A percentile compares a stretch with the other conserved stretches of the same genome.
Conservation (phyloP, 2,113 vertebrate genomes). For the Zeus faber region DNA sequence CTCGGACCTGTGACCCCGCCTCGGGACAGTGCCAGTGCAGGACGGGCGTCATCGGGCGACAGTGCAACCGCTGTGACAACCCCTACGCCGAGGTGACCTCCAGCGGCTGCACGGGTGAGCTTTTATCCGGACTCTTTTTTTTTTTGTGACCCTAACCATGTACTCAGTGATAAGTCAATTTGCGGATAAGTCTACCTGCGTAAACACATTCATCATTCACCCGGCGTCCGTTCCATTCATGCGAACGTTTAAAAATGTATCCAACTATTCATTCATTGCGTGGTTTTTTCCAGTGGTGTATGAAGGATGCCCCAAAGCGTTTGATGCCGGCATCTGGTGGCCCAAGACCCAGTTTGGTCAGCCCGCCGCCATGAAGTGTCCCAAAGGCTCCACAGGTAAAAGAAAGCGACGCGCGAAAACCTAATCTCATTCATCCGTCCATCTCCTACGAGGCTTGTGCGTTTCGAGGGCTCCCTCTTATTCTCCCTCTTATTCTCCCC, state of each 20-base stretch:
- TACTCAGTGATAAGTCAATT: too few species aligned
- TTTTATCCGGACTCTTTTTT: too few species aligned
- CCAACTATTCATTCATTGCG: too few species aligned
- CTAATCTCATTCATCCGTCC: too few species aligned
- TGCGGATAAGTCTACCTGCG: too few species aligned
- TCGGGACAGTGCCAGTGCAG: conserved; percentile 84
- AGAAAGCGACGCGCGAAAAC: not conserved
- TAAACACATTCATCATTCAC: too few species aligned
- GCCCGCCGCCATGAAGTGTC: conserved; percentile 84
- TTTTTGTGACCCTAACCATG: too few species aligned
- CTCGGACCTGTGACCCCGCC: conserved; percentile 74
- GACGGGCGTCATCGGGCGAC: conserved; percentile 81
- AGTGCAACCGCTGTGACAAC: conserved; percentile 88
- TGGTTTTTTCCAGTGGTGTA: conserved; percentile 78
- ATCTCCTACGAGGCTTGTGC: too few species aligned
- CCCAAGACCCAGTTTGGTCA: conserved; percentile 87
- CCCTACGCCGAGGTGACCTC: conserved; percentile 84
- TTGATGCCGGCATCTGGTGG: conserved; percentile 88
- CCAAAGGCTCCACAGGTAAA: conserved; percentile 84
- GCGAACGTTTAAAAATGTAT: too few species aligned
- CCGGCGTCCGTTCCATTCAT: too few species aligned
- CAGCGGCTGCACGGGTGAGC: conserved; percentile 82
- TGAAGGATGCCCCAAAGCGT: conserved; percentile 83
- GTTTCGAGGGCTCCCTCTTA: too few species aligned
- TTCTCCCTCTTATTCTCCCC: not conserved